A percentile compares a stretch with the other conserved stretches of the same genome.
Evolutionary conservation across 2,113 vertebrate species (phyloP).

Genomic region (Ploceus nigricollis): DNA sequence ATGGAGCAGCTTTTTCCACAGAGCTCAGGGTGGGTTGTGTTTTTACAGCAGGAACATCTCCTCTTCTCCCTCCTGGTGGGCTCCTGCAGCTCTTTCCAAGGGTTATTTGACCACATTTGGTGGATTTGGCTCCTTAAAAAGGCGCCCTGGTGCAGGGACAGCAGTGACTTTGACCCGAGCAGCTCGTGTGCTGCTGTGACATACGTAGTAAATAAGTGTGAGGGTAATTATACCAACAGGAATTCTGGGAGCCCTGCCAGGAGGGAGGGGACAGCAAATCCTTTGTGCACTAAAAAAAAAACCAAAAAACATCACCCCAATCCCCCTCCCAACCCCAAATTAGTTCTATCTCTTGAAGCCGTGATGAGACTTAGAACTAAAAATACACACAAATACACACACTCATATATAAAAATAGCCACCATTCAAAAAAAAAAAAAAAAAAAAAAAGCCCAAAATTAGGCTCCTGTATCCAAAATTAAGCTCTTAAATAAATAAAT

Average conservation of each 20-base stretch:
- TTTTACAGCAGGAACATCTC: background rate
- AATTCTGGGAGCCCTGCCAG: slow-evolving; percentile 52
- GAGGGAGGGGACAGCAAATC: background rate
- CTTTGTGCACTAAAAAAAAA: background rate
- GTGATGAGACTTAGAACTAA: slow-evolving; percentile 10
- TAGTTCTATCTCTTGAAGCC: background rate
- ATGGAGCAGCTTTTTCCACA: background rate
- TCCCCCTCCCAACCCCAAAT: slow-evolving; percentile 7
- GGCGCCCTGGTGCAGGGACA: background rate
- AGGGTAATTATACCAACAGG: slow-evolving; percentile 49
- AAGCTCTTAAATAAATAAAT: slow-evolving; percentile 59
- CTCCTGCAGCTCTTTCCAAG: background rate
- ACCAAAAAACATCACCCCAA: background rate
- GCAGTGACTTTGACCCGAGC: background rate
- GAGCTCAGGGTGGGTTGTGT: background rate
- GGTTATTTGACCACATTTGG: background rate
- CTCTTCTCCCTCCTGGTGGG: background rate
- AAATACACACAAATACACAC: slow-evolving; percentile 24
- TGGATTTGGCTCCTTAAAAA: background rate
- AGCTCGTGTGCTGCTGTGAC: background rate
- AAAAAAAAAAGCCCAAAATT: background rate
- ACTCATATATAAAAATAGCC: slow-evolving; percentile 18
- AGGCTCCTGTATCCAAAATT: slow-evolving; percentile 42
- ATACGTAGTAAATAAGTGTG: slow-evolving; percentile 40
- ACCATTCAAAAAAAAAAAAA: background rate